A percentile compares a stretch with the other conserved stretches of the same genome.
phyloP scores from a whole-genome alignment of 2,888 invertebrate genomes.

The Rhimphoctona megacephalus region DNA sequence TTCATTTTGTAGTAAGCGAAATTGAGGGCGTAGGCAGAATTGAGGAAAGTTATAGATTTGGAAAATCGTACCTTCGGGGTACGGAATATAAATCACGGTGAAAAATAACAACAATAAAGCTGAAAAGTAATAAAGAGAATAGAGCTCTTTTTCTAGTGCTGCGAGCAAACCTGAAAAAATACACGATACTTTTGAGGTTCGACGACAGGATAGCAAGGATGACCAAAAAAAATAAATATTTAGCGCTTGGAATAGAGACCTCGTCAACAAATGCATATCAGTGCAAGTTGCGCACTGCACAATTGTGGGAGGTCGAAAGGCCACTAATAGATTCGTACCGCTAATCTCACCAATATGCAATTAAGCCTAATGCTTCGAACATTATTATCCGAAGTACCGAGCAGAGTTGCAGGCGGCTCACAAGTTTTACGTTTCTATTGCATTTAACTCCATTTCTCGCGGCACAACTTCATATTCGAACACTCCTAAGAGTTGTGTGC shows the following conservation, averaged over 20 bases:
- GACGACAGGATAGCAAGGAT: background rate
- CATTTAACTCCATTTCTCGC: constrained; percentile 48
- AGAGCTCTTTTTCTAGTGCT: too few relatives aligned
- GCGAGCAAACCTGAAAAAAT: background rate
- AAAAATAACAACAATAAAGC: background rate
- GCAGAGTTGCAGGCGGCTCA: too few relatives aligned
- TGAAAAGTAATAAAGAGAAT: background rate
- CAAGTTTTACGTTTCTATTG: constrained; percentile 28
- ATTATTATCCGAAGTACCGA: constrained; percentile 51
- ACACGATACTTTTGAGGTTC: background rate
- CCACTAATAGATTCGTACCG: constrained; percentile 73
- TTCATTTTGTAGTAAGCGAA: background rate
- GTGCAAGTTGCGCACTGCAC: constrained; percentile 6
- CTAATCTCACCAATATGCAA: constrained; percentile 72
- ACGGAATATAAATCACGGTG: background rate
- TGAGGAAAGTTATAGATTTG: background rate
- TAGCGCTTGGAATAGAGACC: background rate
- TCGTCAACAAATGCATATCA: constrained; percentile 41
- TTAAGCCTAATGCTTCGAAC: constrained; percentile 73
- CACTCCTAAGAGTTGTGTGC: background rate
- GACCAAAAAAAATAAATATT: background rate
- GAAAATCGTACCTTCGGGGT: constrained; percentile 59
- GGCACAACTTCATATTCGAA: background rate
- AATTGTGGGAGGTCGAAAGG: constrained; percentile 67
- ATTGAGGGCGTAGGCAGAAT: background rate